These are phyloP conservation scores for Phoxinus dragarum DNA, from an alignment of 2,797 vertebrate genomes.

Conservation along the genomic window DNA sequence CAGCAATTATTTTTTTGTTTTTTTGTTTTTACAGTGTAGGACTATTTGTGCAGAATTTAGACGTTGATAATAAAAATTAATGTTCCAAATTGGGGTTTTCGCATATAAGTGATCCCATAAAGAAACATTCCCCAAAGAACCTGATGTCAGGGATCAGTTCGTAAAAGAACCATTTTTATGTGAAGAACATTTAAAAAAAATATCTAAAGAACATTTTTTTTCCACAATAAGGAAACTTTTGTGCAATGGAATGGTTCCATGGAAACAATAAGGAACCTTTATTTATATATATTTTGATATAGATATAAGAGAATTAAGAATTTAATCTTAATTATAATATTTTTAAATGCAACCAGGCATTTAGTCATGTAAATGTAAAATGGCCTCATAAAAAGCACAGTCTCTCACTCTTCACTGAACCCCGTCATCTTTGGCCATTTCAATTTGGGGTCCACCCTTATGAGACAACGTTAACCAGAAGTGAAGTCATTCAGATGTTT, in stretches of 20 bases:
- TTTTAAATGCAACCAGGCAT: background rate
- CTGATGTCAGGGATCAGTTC: too few species aligned
- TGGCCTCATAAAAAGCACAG: background rate
- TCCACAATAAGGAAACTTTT: background rate
- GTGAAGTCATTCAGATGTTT: slow-evolving; percentile 17
- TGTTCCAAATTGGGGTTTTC: background rate
- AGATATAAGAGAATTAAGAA: background rate
- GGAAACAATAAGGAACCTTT: background rate
- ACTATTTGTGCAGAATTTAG: background rate
- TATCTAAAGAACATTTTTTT: background rate
- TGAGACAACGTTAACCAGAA: background rate
- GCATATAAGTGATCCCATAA: background rate
- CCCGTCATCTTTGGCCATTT: background rate
- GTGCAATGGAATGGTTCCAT: too few species aligned
- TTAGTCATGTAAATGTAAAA: background rate
- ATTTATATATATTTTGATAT: too few species aligned
- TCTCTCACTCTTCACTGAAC: background rate
- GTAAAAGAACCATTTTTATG: background rate
- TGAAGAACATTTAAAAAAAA: background rate
- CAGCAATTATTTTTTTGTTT: too few species aligned
- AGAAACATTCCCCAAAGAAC: background rate
- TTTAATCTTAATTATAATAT: background rate
- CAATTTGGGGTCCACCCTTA: background rate
- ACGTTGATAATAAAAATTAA: background rate
- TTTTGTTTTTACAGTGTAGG: too few species aligned